Evolutionary conservation across 2,113 vertebrate genomes (phyloP), one percentile per base, ranked within the genome.

Genomic region (Menidia beryllina): DNA sequence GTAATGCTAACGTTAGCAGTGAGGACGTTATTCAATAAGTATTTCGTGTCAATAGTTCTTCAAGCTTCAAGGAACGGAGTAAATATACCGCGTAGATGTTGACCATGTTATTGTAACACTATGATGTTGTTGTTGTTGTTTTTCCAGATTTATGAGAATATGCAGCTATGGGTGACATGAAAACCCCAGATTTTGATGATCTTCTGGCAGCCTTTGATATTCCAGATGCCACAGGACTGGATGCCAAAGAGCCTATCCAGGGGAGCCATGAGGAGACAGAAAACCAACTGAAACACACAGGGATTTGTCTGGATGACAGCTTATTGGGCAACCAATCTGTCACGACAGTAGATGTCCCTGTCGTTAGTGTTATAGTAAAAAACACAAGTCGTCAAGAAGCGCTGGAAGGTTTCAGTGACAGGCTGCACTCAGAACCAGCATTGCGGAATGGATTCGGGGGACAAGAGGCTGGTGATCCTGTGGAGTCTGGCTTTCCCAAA

Each of bases 161-260:
- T 87, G 86, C 93, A 93, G 91, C 92, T 93, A 99, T 99, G 97
- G 97, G 97, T 94, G 97, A 99, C 91, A 98, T 99, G 97, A 99
- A 99, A 92, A 99, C 97, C 85, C 97, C 97, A 10, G 97, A 99
- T 92, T 99, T 99, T 63, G 97, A 98, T 86, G 97, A 99, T 91
- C 96, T 99, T 25, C 88, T 99, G 92, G 97, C 97, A 75, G 97
- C 97, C 82, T 99, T 99, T 92, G 97, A 99, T 93, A 99, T 99
- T 93, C 97, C 97, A 5, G 97, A 99, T 89, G 95, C 97, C 0
- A 96, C 97, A 1, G 96, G 96, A 84, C 93, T 99, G 19, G 97
- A 97, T 79, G 94, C 96, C 72, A 99, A 99, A 90, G 97, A 99
- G 88, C 91, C 95, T 77, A 95, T 96, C 67, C 95, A 95, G 1